Percentiles rank a stretch among this genome's conserved stretches.
Evolutionary conservation across 1,140 invertebrate genomes (phyloP).

Genomic region (Drosophila micromelanica): DNA sequence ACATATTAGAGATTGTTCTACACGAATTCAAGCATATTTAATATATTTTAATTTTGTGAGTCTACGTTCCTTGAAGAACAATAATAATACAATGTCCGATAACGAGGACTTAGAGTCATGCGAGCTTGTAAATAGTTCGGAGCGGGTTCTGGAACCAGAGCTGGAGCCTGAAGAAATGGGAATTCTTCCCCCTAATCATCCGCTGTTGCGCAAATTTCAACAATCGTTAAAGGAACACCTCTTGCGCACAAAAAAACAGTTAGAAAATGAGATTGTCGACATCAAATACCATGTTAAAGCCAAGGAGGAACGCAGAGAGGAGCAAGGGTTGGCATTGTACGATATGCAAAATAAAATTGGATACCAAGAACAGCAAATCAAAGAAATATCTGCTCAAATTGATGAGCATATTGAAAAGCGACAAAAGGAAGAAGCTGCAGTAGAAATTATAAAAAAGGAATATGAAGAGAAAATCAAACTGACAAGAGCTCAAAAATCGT

Average conservation of each 20-base stretch:
- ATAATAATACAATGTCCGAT: conserved; percentile 33
- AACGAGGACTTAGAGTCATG: conserved; percentile 49
- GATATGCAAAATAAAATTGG: conserved; percentile 85
- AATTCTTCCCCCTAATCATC: conserved; percentile 86
- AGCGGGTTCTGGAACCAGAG: not conserved
- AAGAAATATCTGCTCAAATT: conserved; percentile 85
- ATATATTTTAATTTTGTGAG: not conserved
- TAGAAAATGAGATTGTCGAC: conserved; percentile 86
- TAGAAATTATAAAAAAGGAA: conserved; percentile 77
- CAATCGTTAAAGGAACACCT: conserved; percentile 87
- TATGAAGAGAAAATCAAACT: conserved; percentile 79
- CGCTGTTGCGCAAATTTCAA: conserved; percentile 88
- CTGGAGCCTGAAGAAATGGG: conserved; percentile 61
- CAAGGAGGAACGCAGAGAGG: conserved; percentile 84
- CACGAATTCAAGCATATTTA: conserved; percentile 6
- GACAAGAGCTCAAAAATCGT: conserved; percentile 78
- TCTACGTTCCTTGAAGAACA: not conserved
- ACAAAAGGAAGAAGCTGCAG: conserved; percentile 74
- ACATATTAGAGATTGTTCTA: not conserved
- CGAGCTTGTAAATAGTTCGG: conserved; percentile 50
- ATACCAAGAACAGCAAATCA: conserved; percentile 85
- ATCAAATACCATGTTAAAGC: conserved; percentile 85
- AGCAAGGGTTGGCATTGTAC: conserved; percentile 84
- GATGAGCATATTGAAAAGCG: conserved; percentile 83
- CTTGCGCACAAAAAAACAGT: conserved; percentile 85